These are phyloP conservation scores for Drosophila asahinai DNA, from an alignment of 1,140 invertebrate species.

Conservation along the genomic window DNA sequence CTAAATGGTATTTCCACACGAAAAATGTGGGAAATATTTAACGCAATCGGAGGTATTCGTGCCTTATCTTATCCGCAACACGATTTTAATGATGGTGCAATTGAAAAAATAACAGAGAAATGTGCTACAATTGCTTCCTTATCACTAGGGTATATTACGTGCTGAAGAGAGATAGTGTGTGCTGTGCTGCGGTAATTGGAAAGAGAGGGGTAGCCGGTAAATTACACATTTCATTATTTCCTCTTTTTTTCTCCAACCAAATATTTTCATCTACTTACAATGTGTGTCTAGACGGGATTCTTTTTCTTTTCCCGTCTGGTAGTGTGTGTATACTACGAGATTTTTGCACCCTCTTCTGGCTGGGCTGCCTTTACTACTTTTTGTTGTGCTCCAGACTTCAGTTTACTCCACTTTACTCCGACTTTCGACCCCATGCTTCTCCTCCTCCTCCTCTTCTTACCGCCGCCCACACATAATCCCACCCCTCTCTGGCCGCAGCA, in stretches of 20 bases:
- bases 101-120: constrained; percentile 44
- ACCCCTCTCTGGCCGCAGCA: constrained; percentile 34
- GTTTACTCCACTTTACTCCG: constrained; percentile 39
- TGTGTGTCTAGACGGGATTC: constrained; percentile 66
- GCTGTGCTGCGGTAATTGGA: background rate
- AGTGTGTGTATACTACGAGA: constrained; percentile 42
- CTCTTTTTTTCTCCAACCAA: constrained; percentile 24
- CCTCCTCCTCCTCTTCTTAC: background rate
- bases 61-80: constrained; percentile 76
- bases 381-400: constrained; percentile 63
- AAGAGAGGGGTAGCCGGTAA: background rate
- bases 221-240: constrained; percentile 48
- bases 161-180: constrained; percentile 5
- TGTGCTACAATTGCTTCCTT: constrained; percentile 46
- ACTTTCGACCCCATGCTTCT: constrained; percentile 45
- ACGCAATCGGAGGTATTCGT: constrained; percentile 22
- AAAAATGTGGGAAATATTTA: constrained; percentile 35
- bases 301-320: constrained; percentile 18
- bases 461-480: constrained; percentile 9
- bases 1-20: constrained; percentile 68
- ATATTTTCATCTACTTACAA: constrained; percentile 75
- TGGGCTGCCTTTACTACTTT: constrained; percentile 67
- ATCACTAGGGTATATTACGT: constrained; percentile 34
- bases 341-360: constrained; percentile 45
- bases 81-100: constrained; percentile 64